Evolutionary conservation across 2,113 vertebrate genomes (phyloP).

Genomic region (Pungitius pungitius): DNA sequence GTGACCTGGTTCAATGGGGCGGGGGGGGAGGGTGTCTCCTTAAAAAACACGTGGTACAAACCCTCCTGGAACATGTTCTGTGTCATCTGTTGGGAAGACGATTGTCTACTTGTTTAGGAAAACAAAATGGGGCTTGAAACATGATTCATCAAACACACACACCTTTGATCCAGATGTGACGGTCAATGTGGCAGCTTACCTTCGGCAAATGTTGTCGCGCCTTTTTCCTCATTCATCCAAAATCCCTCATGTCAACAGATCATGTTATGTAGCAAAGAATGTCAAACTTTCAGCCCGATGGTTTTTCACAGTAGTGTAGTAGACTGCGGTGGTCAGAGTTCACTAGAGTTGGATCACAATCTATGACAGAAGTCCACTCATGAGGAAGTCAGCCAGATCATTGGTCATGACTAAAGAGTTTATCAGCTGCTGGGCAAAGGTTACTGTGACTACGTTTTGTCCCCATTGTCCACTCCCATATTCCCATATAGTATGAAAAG

Average conservation of each 20-base stretch:
- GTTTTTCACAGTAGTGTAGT: neutral
- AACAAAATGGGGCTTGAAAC: neutral
- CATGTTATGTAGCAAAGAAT: neutral
- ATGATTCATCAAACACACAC: neutral
- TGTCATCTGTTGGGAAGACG: conserved; percentile 57
- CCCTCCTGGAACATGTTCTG: conserved; percentile 84
- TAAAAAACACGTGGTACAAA: conserved; percentile 79
- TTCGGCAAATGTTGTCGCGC: conserved; percentile 20
- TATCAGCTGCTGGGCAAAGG: conserved; percentile 7
- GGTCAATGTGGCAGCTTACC: conserved; percentile 31
- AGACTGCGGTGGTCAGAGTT: conserved; percentile 56
- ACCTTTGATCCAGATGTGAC: neutral
- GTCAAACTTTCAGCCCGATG: neutral
- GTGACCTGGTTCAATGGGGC: conserved; percentile 6
- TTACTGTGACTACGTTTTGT: neutral
- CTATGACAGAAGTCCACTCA: conserved; percentile 60
- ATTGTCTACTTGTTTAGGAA: neutral
- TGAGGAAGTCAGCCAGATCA: conserved; percentile 33
- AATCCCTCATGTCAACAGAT: conserved; percentile 19
- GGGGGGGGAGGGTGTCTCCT: conserved; percentile 34
- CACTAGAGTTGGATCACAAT: conserved; percentile 37
- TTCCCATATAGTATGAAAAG: neutral
- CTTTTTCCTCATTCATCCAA: conserved; percentile 17
- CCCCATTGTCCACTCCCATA: neutral
- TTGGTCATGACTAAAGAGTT: conserved; percentile 18